Base-by-base conservation (phyloP, 2,888 invertebrate species). In the Hypsopygia costalis region DNA sequence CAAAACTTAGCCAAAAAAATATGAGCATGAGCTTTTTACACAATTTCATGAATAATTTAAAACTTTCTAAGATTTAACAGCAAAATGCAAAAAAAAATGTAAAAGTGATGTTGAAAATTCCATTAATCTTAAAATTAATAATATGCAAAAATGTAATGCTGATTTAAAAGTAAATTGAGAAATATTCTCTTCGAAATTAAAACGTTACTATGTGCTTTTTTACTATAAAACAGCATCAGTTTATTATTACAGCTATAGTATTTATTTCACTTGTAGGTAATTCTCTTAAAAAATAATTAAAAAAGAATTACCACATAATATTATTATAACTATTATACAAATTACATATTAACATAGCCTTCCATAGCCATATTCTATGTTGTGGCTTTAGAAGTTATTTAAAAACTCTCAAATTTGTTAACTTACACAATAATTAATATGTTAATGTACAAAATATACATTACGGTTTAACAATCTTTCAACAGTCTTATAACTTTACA, bases 401-500 rank as follows among this genome's bases (percentile, higher is more conserved):
- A 69, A 77, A 76, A 77, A 69, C 64, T 70, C 69, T 71, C 53
- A 55, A 71, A 57, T 66, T 67, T 51, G 62, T 69, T 55, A 78
- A 75, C 74, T 80, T 79, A 77, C 69, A 62, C 69, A 75, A 72
- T 72, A 76, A 72, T 74, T 72, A 73, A 76, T 81, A 80, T 69
- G 76, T 72, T 74, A 83, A 85, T 82, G 80, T 85, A 87, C 83
- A 86, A 81, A 77, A 85, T 82, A 82, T 85, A 82, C 83, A 86
- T 81, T 78, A 79, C 47, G 49, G 64, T 38, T 63, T 76, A 85
- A 83, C 81, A 85, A 83, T 81, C 72, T 80, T 81, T 82, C 77
- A 88, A 88, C 87, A 88, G 87, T 88, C 87, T 86, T 83, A 85
- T 83, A 86, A 68, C 74, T 79, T 83, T 81, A 80, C 71, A 72